phyloP scores from a whole-genome alignment of 2,113 vertebrate species.

The Azemiops feae region DNA sequence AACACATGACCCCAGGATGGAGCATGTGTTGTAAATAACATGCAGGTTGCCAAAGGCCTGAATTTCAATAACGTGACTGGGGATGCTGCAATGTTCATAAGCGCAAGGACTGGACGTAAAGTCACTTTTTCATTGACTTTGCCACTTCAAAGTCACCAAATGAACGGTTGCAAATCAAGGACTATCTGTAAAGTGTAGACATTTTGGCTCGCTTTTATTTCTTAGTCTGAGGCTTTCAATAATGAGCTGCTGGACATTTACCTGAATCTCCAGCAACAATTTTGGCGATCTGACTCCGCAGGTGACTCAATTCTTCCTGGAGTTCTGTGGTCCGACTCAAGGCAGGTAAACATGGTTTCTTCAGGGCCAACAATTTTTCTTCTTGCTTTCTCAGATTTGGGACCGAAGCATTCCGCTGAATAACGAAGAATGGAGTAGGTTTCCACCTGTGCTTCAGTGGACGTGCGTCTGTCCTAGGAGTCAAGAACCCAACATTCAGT shows the following conservation, averaged over 20 bases:
- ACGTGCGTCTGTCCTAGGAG: slow-evolving; percentile 85
- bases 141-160: background rate
- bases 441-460: slow-evolving; percentile 95
- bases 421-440: slow-evolving; percentile 91
- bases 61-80: background rate
- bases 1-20: background rate
- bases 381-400: slow-evolving; percentile 94
- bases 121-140: background rate
- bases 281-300: slow-evolving; percentile 94
- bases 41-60: background rate
- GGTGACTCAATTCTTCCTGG: slow-evolving; percentile 92
- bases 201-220: background rate
- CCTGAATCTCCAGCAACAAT: slow-evolving; percentile 87
- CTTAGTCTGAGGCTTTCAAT: background rate
- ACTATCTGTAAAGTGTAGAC: too few species aligned
- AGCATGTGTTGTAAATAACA: background rate
- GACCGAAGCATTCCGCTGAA: slow-evolving; percentile 95
- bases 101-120: background rate
- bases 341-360: slow-evolving; percentile 89
- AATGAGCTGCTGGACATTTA: slow-evolving; percentile 14
- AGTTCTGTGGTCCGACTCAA: slow-evolving; percentile 90
- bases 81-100: background rate
- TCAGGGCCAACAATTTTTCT: slow-evolving; percentile 87
- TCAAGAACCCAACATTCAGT: background rate
- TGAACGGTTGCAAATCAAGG: background rate